Evolutionary conservation across 2,797 vertebrate species (phyloP).

Genomic region (Neoniphon sammara): DNA sequence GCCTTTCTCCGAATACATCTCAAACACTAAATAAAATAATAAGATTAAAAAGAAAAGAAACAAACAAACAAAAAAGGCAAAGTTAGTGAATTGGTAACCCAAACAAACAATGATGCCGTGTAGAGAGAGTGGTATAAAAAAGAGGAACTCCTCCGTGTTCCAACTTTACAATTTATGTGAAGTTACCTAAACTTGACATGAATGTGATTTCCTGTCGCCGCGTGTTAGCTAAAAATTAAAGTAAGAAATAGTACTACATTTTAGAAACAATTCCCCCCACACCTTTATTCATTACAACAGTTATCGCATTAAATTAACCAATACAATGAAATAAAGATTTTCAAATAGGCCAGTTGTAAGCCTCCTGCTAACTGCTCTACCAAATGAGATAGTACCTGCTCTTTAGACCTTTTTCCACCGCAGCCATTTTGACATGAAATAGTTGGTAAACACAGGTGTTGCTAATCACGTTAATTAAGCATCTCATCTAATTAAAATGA

Average conservation of each 20-base stretch:
- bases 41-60: not conserved
- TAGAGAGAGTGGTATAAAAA: too few relatives aligned
- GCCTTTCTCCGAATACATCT: not conserved
- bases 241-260: not conserved
- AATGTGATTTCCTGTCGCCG: slow-evolving; percentile 10
- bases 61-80: not conserved
- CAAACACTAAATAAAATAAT: not conserved
- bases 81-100: too few relatives aligned
- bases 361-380: too few relatives aligned
- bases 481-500: too few relatives aligned
- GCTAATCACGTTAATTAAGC: too few relatives aligned
- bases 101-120: not conserved
- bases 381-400: too few relatives aligned
- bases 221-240: slow-evolving; percentile 58
- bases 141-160: not conserved
- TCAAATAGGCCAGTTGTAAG: not conserved
- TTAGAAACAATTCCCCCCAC: not conserved
- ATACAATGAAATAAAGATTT: not conserved
- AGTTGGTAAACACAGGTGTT: too few relatives aligned
- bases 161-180: not conserved
- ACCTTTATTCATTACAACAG: not conserved
- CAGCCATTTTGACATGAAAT: too few relatives aligned
- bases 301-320: not conserved
- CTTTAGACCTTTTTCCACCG: too few relatives aligned
- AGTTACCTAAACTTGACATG: not conserved